phyloP scores from a whole-genome alignment of 2,113 vertebrate species.

The Microtus oregoni region DNA sequence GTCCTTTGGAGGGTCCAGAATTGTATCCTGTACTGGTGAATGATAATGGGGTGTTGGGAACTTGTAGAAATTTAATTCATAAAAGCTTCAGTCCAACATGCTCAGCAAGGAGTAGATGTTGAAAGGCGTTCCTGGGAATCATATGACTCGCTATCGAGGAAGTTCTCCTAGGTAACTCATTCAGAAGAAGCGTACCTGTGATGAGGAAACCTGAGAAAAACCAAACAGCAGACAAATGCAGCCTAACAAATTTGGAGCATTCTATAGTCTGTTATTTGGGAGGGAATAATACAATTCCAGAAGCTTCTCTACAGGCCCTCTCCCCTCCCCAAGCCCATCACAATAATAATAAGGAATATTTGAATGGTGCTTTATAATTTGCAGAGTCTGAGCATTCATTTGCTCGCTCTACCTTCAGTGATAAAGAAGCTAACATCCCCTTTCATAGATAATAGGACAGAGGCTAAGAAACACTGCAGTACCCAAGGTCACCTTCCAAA shows the following conservation, averaged over 20 bases:
- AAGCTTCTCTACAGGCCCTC: slow-evolving; percentile 31
- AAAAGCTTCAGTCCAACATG: not conserved
- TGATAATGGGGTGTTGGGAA: not conserved
- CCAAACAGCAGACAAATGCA: slow-evolving; percentile 8
- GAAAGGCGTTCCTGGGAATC: slow-evolving; percentile 40
- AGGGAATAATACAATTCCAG: slow-evolving; percentile 34
- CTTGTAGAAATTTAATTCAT: not conserved
- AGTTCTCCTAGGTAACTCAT: slow-evolving; percentile 18
- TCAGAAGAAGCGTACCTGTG: slow-evolving; percentile 10
- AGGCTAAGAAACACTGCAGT: slow-evolving; percentile 42
- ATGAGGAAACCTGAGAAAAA: slow-evolving; percentile 21
- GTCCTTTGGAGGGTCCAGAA: not conserved
- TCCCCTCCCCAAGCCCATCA: not conserved
- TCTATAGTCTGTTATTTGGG: slow-evolving; percentile 39
- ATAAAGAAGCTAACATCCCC: slow-evolving; percentile 24
- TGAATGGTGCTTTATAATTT: slow-evolving; percentile 44
- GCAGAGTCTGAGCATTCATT: slow-evolving; percentile 38
- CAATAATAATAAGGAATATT: slow-evolving; percentile 54
- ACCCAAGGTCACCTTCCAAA: slow-evolving; percentile 25
- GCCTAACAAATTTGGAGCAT: slow-evolving; percentile 6
- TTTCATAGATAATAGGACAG: slow-evolving; percentile 14
- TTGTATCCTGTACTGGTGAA: not conserved
- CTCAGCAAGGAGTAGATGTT: not conserved
- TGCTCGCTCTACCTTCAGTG: not conserved
- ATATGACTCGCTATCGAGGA: slow-evolving; percentile 13